Evolutionary conservation across 2,113 vertebrate species (phyloP).

Genomic region (Pollimyrus isidori): DNA sequence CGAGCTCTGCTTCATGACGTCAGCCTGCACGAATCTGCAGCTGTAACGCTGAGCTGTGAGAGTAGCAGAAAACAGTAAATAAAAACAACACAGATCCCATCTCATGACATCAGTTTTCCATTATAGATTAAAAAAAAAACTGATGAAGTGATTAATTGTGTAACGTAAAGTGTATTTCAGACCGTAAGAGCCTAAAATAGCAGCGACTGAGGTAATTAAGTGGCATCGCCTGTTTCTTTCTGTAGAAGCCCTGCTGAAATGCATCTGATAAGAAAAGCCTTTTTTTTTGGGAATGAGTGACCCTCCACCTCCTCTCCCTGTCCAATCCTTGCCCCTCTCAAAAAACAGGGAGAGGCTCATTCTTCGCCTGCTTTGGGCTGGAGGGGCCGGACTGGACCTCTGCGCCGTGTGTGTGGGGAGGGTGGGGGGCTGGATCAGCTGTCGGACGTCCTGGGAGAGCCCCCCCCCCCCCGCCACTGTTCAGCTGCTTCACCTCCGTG

Average conservation of each 20-base stretch:
- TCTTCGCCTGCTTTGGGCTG: slow-evolving; percentile 13
- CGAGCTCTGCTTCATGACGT: slow-evolving; percentile 48
- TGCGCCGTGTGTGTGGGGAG: slow-evolving; percentile 2
- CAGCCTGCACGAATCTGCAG: slow-evolving; percentile 43
- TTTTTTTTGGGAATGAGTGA: not conserved
- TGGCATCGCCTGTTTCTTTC: not conserved
- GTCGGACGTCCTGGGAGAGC: slow-evolving; percentile 26
- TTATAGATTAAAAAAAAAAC: not conserved
- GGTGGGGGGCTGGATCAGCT: slow-evolving; percentile 31
- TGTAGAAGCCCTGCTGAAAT: not conserved
- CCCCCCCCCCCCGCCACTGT: slow-evolving; percentile 28
- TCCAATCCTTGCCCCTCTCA: not conserved
- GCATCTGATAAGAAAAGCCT: not conserved
- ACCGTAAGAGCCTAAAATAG: not conserved
- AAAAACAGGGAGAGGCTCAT: slow-evolving; percentile 10
- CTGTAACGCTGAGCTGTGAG: slow-evolving; percentile 37
- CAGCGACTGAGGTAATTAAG: not conserved
- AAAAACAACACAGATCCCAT: not conserved
- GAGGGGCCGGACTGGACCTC: slow-evolving; percentile 12
- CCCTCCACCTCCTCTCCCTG: not conserved
- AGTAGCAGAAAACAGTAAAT: not conserved
- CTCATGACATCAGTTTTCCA: not conserved
- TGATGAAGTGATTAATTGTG: not conserved
- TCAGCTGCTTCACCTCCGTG: slow-evolving; percentile 49
- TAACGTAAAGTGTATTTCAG: not conserved